These are phyloP conservation scores for Drosophila asahinai DNA, from an alignment of 1,140 invertebrate species.

Conservation along the genomic window DNA sequence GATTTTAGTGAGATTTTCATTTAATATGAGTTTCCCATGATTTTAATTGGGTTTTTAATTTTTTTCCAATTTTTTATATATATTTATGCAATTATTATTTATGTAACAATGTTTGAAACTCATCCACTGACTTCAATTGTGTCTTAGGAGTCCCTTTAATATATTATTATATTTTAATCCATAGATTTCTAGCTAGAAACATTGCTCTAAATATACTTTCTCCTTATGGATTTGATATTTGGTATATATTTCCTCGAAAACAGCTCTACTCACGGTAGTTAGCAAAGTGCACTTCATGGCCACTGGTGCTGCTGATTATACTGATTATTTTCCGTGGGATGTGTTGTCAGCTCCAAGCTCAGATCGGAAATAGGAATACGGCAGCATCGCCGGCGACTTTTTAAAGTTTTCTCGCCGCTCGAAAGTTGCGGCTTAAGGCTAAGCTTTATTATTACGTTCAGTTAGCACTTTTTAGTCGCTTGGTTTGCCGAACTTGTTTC, in stretches of 20 bases:
- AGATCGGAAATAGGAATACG: conserved; percentile 73
- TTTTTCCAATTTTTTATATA: not conserved
- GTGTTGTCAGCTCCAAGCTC: conserved; percentile 58
- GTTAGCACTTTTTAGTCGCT: conserved; percentile 63
- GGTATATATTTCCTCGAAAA: not conserved
- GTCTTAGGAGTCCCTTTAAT: not conserved
- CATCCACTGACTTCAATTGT: no score
- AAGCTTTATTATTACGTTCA: conserved; percentile 65
- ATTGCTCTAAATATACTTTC: not conserved
- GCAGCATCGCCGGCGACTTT: conserved; percentile 53
- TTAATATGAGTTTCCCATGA: not conserved
- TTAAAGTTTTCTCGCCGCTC: conserved; percentile 55
- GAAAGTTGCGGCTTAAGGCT: conserved; percentile 60
- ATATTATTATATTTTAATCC: not conserved
- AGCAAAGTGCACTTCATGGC: conserved; percentile 72
- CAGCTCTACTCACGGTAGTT: conserved; percentile 65
- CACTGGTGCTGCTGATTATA: conserved; percentile 19
- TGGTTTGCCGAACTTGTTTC: conserved; percentile 35
- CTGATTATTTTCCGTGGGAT: conserved; percentile 25
- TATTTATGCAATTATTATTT: not conserved
- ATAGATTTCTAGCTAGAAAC: not conserved
- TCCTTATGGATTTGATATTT: not conserved
- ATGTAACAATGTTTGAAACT: no score
- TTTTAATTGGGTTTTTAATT: not conserved
- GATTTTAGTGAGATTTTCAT: not conserved